Evolutionary conservation across 64 coral and sea anemone species (phyloP), one percentile per base, ranked within the genome.

Genomic region (Porites lutea): DNA sequence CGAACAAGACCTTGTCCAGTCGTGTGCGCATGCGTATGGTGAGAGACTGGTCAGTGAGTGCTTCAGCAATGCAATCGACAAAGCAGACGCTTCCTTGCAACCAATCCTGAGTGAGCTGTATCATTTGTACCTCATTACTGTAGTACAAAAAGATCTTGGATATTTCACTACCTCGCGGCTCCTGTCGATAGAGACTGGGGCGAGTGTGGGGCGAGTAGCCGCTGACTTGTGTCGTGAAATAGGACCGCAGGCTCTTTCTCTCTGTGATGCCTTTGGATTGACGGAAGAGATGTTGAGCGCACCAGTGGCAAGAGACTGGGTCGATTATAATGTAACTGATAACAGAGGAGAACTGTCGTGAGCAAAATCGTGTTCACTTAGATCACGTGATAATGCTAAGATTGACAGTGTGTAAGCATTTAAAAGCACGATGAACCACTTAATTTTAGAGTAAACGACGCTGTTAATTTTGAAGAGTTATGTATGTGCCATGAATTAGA

Each of bases 301-400:
- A 18, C 95, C 95, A n/a, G 93, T 97, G 43, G 95, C 95, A 13
- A 86, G 89, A 82, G 95, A 97, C 77, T 97, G 95, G 95, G 88
- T 97, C 58, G 86, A 91, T 59, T 97, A 88, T 78, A 97, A 97
- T 57, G 92, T 77, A 18, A 74, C 86, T 66, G 95, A 97, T 60
- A 97, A 97, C 61, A 53, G 78, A 19, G 95, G 95, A 74, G 95
- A 97, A 63, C 84, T 93, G 3, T 49, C 59, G 8, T 80, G 48
- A 80, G 19, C 43, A 14, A 27, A 21, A 73, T 46, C 70, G 18
- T 14, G 18, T 12, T 57, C 3, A 57, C 54, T 57, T 57, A 57
- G 7, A 57, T 12, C 54, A 57, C 12, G 54, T 57, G 54, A 57
- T 37, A 37, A 37, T 37, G 27, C 27, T 37, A 37, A 37, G 27